Evolutionary conservation across 92 coral and sea anemone species (phyloP).

Genomic region (Porites cylindrica): DNA sequence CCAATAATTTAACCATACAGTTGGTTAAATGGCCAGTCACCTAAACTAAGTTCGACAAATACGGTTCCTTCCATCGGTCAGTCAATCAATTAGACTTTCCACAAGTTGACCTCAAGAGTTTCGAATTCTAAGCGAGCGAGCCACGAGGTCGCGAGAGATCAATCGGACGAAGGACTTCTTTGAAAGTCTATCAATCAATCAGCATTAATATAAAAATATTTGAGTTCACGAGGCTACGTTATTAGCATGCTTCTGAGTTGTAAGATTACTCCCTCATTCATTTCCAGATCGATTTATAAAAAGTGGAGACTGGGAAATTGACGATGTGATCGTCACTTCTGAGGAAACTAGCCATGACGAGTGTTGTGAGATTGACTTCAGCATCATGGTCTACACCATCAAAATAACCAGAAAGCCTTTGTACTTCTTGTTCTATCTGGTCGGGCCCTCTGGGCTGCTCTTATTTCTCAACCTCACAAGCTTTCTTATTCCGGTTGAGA

Average conservation of each 20-base stretch:
- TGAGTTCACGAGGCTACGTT: no score
- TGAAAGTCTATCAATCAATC: background rate
- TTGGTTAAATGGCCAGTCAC: no score
- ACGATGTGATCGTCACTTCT: background rate
- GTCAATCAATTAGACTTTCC: background rate
- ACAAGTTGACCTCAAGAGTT: no score
- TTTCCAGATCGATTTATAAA: slow-evolving; percentile 59
- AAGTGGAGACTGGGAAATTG: slow-evolving; percentile 75
- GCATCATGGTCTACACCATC: slow-evolving; percentile 57
- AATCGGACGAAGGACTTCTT: no score
- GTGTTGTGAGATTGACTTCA: slow-evolving; percentile 74
- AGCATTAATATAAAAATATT: no score
- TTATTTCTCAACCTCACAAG: slow-evolving; percentile 58
- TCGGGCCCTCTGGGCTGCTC: slow-evolving; percentile 72
- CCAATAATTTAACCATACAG: background rate
- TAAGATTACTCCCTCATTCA: background rate
- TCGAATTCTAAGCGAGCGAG: no score
- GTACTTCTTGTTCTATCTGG: slow-evolving; percentile 78
- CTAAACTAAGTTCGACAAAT: no score
- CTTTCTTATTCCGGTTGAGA: slow-evolving; percentile 84
- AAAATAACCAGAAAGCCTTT: slow-evolving; percentile 59
- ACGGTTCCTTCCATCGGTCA: background rate
- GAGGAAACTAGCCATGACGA: slow-evolving; percentile 51
- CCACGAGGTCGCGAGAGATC: no score
- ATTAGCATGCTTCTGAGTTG: background rate